Conservation (phyloP, 2,113 vertebrate genomes). For the Halcyon senegalensis region DNA sequence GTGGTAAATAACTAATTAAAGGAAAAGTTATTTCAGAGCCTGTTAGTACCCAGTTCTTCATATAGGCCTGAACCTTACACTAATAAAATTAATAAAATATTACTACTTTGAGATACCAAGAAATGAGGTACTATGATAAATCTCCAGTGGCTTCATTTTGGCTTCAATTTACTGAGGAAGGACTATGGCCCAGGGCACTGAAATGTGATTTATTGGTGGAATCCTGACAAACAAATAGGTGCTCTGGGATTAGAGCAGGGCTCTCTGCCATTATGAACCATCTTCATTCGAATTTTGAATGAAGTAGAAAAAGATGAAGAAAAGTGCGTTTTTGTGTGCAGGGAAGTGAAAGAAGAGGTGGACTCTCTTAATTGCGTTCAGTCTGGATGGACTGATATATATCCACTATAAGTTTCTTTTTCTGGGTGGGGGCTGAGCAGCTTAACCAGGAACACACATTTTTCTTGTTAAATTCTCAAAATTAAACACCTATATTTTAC, state of each 20-base stretch:
- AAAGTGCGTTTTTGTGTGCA: not conserved
- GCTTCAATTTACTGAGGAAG: not conserved
- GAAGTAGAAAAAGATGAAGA: not conserved
- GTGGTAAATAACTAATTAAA: not conserved
- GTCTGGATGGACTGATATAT: not conserved
- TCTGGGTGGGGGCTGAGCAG: not conserved
- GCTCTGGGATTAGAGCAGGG: not conserved
- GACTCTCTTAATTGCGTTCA: not conserved
- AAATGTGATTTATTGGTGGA: not conserved
- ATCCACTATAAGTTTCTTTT: not conserved
- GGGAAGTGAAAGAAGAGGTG: not conserved
- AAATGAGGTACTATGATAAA: not conserved
- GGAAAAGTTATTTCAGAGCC: not conserved
- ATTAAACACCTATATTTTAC: conserved; percentile 34
- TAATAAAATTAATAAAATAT: not conserved
- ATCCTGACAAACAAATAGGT: not conserved
- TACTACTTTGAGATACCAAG: not conserved
- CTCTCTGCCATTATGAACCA: not conserved
- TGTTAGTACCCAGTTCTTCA: not conserved
- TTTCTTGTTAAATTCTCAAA: conserved; percentile 39
- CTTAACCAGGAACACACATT: conserved; percentile 1
- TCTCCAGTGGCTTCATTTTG: not conserved
- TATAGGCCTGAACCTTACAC: not conserved
- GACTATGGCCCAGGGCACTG: not conserved
- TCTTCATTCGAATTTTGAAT: conserved; percentile 14